Conservation (phyloP, 2,888 invertebrate species). For the Agrochola lota region DNA sequence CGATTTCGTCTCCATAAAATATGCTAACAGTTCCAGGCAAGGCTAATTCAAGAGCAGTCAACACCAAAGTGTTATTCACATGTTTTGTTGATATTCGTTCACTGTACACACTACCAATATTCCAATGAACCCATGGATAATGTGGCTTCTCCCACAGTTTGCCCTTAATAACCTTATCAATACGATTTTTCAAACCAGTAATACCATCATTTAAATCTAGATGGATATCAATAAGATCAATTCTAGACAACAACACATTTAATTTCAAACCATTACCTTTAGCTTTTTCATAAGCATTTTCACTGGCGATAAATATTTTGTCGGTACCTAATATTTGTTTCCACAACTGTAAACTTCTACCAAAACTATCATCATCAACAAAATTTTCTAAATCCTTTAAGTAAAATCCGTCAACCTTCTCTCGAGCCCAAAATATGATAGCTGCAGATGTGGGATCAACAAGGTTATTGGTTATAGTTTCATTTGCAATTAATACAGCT, state of each 20-base stretch:
- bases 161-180: conserved; percentile 90
- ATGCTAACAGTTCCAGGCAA: conserved; percentile 96
- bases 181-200: conserved; percentile 89
- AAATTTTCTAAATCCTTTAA: conserved; percentile 94
- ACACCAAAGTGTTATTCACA: conserved; percentile 92
- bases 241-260: conserved; percentile 91
- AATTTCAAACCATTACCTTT: conserved; percentile 80
- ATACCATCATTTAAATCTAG: conserved; percentile 91
- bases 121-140: conserved; percentile 95
- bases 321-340: conserved; percentile 91
- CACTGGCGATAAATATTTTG: conserved; percentile 92
- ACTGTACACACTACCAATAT: conserved; percentile 92
- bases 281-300: conserved; percentile 88
- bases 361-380: conserved; percentile 91
- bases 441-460: conserved; percentile 82
- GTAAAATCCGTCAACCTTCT: conserved; percentile 97
- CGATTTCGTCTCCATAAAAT: conserved; percentile 98
- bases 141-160: conserved; percentile 91
- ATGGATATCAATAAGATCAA: conserved; percentile 94
- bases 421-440: conserved; percentile 85
- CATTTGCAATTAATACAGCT: conserved; percentile 84
- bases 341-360: conserved; percentile 92
- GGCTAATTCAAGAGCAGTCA: conserved; percentile 94
- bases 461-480: conserved; percentile 76
- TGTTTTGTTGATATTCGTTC: conserved; percentile 90